These are phyloP conservation scores for Carabus problematicus DNA, from an alignment of 2,888 invertebrate genomes.

Conservation along the genomic window DNA sequence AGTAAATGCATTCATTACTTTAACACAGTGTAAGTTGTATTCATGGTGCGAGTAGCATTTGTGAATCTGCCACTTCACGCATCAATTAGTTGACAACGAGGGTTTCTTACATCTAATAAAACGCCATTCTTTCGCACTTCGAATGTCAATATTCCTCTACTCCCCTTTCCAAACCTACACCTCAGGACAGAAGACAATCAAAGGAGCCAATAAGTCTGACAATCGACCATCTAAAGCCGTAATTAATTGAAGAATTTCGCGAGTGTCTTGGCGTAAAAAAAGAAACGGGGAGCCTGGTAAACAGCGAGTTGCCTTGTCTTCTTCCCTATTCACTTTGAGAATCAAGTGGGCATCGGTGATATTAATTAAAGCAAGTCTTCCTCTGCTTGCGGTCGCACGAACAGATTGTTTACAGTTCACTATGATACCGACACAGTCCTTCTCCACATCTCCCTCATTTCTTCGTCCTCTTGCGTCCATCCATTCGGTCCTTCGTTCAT, in stretches of 20 bases:
- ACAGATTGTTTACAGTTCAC: constrained; percentile 36
- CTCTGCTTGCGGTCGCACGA: constrained; percentile 16
- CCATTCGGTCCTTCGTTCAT: neutral
- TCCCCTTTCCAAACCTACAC: too few relatives aligned
- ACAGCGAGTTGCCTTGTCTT: neutral
- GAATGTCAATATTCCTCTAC: too few relatives aligned
- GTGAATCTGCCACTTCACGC: too few relatives aligned
- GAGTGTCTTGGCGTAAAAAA: neutral
- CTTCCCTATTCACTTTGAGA: constrained; percentile 28
- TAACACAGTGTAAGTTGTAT: too few relatives aligned
- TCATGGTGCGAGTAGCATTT: too few relatives aligned
- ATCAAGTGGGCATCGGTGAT: constrained; percentile 36
- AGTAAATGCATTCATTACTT: too few relatives aligned
- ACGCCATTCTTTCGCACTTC: too few relatives aligned
- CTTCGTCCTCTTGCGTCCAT: neutral
- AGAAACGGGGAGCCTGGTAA: constrained; percentile 27
- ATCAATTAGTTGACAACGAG: too few relatives aligned
- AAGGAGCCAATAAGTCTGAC: too few relatives aligned
- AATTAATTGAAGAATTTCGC: constrained; percentile 40
- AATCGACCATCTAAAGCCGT: constrained; percentile 29
- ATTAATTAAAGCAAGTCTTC: constrained; percentile 37
- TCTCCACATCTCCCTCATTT: neutral
- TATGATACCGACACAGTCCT: constrained; percentile 15
- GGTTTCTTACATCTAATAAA: too few relatives aligned
- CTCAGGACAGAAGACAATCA: too few relatives aligned